phyloP scores from a whole-genome alignment of 2,113 vertebrate species.

The Crocuta crocuta region DNA sequence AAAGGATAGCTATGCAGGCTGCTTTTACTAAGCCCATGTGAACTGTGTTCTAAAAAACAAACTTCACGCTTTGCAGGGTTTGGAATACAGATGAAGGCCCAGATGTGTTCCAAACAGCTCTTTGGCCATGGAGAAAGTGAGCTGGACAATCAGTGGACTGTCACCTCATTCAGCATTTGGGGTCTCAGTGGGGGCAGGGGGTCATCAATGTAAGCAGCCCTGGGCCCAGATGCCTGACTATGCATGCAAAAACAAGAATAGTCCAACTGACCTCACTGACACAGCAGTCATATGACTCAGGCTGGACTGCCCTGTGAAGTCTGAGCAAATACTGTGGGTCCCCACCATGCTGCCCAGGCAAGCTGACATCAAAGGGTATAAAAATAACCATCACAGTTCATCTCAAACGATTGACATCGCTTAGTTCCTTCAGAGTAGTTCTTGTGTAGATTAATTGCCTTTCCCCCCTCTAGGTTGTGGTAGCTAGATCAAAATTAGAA shows the following conservation, averaged over 20 bases:
- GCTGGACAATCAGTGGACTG: neutral
- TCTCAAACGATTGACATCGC: neutral
- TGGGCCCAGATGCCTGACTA: neutral
- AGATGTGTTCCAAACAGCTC: neutral
- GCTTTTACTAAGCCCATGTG: neutral
- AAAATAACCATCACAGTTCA: neutral
- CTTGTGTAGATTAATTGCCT: neutral
- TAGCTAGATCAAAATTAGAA: neutral
- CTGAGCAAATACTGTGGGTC: neutral
- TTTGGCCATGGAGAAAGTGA: neutral
- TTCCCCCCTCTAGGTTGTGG: neutral
- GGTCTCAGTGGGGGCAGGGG: neutral
- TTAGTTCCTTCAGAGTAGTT: neutral
- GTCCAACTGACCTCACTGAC: neutral
- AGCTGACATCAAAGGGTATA: neutral
- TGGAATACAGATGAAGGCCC: neutral
- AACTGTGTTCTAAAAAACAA: neutral
- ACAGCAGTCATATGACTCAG: neutral
- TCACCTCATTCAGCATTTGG: neutral
- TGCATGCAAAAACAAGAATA: neutral
- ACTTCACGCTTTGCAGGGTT: neutral
- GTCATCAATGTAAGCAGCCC: neutral
- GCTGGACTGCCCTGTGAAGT: neutral
- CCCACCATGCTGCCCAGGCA: neutral
- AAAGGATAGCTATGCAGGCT: neutral